Percentiles rank a stretch among this genome's conserved stretches.
These are phyloP conservation scores for Sebastes minor DNA, from an alignment of 2,797 vertebrate species.

Conservation along the genomic window DNA sequence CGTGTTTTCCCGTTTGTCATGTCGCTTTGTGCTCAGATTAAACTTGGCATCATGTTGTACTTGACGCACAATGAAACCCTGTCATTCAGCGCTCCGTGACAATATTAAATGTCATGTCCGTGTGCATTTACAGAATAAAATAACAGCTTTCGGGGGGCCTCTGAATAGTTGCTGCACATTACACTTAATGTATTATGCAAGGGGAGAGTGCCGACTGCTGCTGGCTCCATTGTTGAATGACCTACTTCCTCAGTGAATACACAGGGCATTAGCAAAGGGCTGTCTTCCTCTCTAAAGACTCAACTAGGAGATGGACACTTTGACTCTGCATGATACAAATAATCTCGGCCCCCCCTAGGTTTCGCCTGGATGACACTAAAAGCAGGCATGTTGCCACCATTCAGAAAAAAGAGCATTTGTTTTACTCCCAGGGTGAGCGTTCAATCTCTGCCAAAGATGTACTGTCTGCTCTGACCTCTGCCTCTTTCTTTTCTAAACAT, in stretches of 20 bases:
- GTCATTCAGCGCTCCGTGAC: constrained; percentile 92
- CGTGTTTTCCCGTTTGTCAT: constrained; percentile 88
- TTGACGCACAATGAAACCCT: constrained; percentile 93
- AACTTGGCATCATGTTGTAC: constrained; percentile 92
- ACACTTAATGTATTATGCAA: constrained; percentile 99
- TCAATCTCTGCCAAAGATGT: constrained; percentile 74
- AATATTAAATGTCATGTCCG: constrained; percentile 98
- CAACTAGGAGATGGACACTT: constrained; percentile 84
- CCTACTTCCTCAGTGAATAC: constrained; percentile 91
- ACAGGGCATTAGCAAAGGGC: constrained; percentile 84
- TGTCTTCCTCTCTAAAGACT: constrained; percentile 83
- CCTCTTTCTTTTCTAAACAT: constrained; percentile 57
- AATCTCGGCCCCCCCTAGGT: constrained; percentile 67
- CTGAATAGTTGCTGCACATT: constrained; percentile 91
- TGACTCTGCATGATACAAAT: constrained; percentile 85
- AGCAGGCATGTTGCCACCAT: constrained; percentile 76
- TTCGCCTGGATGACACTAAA: constrained; percentile 76
- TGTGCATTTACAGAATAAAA: constrained; percentile 96
- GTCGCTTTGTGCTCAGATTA: constrained; percentile 90
- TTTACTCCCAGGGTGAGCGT: constrained; percentile 77
- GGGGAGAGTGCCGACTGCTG: constrained; percentile 91
- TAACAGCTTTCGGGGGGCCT: constrained; percentile 90
- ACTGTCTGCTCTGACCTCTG: constrained; percentile 64
- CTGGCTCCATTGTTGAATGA: constrained; percentile 95
- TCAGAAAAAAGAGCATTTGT: constrained; percentile 75